A percentile compares a stretch with the other conserved stretches of the same genome.
These are phyloP conservation scores for Zalophus californianus DNA, from an alignment of 2,797 vertebrate species.

Conservation along the genomic window DNA sequence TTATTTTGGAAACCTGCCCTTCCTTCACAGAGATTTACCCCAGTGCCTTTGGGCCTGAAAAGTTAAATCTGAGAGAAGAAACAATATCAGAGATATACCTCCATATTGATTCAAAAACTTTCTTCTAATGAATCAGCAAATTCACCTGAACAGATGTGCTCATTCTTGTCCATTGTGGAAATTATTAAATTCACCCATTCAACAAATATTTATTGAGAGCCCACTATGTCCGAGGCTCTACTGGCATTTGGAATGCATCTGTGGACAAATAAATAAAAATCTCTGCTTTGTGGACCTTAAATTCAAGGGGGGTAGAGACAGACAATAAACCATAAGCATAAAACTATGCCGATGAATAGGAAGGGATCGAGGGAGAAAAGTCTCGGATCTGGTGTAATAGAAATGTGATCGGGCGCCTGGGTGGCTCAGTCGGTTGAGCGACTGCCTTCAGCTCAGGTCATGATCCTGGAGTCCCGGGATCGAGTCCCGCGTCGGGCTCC, in stretches of 20 bases:
- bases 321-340: not conserved
- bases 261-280: not conserved
- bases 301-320: not conserved
- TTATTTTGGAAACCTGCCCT: not conserved
- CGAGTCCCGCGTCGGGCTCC: no score
- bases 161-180: not conserved
- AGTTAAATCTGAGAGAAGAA: not conserved
- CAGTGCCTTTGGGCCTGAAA: not conserved
- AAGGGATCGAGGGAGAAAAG: not conserved
- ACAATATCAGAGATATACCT: not conserved
- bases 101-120: not conserved
- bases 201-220: not conserved
- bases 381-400: not conserved
- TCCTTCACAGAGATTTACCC: not conserved
- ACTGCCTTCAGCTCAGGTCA: no score
- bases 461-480: no score
- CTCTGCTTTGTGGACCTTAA: not conserved
- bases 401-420: no score
- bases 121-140: not conserved
- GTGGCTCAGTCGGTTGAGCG: no score
- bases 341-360: not conserved
- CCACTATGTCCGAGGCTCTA: not conserved
- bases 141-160: not conserved
- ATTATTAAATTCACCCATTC: constrained; percentile 4
- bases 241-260: not conserved